phyloP scores from a whole-genome alignment of 2,113 vertebrate species.

The Rhombomys opimus region DNA sequence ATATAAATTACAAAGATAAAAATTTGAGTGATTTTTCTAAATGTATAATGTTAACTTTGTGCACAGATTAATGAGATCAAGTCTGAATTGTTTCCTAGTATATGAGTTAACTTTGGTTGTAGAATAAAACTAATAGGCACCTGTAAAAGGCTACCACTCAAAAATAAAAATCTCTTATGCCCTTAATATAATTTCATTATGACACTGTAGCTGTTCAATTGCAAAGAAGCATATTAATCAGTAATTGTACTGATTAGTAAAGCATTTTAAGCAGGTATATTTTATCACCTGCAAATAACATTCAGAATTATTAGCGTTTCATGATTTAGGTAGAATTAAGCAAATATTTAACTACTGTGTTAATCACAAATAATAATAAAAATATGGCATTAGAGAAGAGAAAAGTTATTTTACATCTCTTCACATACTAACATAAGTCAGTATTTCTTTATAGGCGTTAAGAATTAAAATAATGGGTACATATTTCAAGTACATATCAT shows the following conservation, averaged over 20 bases:
- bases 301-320: neutral
- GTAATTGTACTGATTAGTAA: conserved; percentile 58
- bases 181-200: neutral
- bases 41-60: neutral
- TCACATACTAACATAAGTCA: neutral
- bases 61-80: neutral
- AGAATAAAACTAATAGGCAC: neutral
- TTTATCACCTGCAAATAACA: conserved; percentile 44
- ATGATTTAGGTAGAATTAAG: neutral
- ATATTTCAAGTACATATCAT: neutral
- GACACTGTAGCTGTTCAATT: conserved; percentile 47
- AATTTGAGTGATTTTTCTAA: neutral
- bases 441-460: neutral
- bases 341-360: neutral
- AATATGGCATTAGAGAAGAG: neutral
- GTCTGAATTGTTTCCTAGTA: neutral
- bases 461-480: neutral
- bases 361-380: conserved; percentile 22
- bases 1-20: conserved; percentile 22
- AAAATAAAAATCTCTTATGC: neutral
- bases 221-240: conserved; percentile 56
- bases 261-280: conserved; percentile 37
- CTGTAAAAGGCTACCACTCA: neutral
- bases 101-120: conserved; percentile 29
- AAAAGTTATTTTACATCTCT: neutral